phyloP scores from a whole-genome alignment of 2,797 vertebrate genomes.

The Scolopax rusticola region DNA sequence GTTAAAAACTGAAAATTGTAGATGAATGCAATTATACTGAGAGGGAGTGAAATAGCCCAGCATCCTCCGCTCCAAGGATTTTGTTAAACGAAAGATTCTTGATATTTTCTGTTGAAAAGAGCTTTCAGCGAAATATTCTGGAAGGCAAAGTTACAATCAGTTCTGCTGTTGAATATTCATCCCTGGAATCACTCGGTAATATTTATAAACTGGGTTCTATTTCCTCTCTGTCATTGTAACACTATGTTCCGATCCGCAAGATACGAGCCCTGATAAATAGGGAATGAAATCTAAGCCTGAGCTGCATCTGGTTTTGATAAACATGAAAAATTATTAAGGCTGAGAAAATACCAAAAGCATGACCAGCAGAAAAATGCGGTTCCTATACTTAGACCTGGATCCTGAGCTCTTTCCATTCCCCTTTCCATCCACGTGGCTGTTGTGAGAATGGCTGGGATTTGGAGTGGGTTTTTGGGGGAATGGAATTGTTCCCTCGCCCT shows the following conservation, averaged over 20 bases:
- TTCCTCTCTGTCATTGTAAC: constrained; percentile 52
- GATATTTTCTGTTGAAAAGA: neutral
- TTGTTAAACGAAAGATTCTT: neutral
- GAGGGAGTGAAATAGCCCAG: neutral
- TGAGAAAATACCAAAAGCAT: constrained; percentile 59
- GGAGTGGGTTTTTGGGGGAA: neutral
- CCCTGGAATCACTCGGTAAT: constrained; percentile 17
- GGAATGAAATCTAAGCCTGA: constrained; percentile 33
- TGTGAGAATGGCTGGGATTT: neutral
- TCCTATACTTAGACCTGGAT: constrained; percentile 51
- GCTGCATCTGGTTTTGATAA: constrained; percentile 67
- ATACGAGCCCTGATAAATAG: constrained; percentile 38
- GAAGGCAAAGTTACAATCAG: neutral
- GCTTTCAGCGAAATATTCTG: neutral
- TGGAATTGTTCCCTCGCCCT: neutral
- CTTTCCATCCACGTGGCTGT: neutral
- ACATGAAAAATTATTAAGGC: constrained; percentile 39
- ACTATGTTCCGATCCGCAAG: constrained; percentile 57
- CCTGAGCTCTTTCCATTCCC: neutral
- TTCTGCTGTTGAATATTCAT: constrained; percentile 9
- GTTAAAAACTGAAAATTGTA: neutral
- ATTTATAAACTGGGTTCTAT: constrained; percentile 58
- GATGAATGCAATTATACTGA: neutral
- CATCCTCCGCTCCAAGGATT: neutral
- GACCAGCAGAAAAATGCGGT: constrained; percentile 38